Evolutionary conservation across 2,888 invertebrate species (phyloP).

Genomic region (Drosophila kambysellisi): DNA sequence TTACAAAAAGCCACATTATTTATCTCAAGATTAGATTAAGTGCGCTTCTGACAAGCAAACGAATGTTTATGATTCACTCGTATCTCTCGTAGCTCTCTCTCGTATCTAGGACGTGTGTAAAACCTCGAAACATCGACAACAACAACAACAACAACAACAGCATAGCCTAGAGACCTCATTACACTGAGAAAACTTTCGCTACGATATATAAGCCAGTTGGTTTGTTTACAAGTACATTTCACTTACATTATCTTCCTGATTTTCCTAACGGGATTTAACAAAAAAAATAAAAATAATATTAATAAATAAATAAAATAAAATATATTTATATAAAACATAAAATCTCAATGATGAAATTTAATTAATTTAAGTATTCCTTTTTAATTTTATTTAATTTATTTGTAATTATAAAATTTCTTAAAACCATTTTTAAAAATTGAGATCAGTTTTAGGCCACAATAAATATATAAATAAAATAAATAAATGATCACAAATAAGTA

Average conservation of each 20-base stretch:
- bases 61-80: slow-evolving; percentile 42
- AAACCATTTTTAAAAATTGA: not conserved
- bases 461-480: not conserved
- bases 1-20: slow-evolving; percentile 76
- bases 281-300: no score
- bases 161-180: not conserved
- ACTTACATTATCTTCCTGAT: not conserved
- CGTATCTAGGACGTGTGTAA: slow-evolving; percentile 47
- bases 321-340: not conserved
- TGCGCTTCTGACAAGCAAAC: slow-evolving; percentile 58
- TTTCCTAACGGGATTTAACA: not conserved
- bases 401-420: not conserved
- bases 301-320: not conserved
- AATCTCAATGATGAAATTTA: not conserved
- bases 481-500: not conserved
- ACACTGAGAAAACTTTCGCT: slow-evolving; percentile 1
- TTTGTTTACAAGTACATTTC: not conserved
- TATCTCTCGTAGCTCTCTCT: slow-evolving; percentile 16
- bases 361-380: not conserved
- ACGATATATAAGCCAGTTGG: not conserved
- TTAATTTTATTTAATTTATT: not conserved
- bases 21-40: slow-evolving; percentile 77
- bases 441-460: not conserved
- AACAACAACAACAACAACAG: not conserved
- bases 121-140: slow-evolving; percentile 10